Conservation (phyloP, 2,113 vertebrate species). For the Gasterosteus nipponicus region DNA sequence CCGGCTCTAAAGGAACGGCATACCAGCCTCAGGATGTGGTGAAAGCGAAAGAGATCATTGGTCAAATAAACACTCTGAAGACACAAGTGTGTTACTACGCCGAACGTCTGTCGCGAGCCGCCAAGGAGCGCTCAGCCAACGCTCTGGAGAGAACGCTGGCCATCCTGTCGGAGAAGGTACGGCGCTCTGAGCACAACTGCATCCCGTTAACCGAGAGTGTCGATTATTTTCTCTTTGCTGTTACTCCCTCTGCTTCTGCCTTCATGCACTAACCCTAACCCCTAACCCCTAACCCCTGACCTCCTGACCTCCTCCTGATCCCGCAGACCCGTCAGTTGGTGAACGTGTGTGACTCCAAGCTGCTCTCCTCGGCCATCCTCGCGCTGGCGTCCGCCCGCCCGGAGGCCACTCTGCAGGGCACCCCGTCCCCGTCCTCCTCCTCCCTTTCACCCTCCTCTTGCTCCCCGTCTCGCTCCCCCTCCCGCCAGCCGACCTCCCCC, state of each 20-base stretch:
- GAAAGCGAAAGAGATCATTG: constrained; percentile 96
- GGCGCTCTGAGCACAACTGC: constrained; percentile 3
- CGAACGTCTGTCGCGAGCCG: constrained; percentile 93
- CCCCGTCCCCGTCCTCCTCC: constrained; percentile 88
- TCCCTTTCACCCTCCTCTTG: constrained; percentile 90
- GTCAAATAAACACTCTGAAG: constrained; percentile 96
- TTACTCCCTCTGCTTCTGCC: not conserved
- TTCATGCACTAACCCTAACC: not conserved
- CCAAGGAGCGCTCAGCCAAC: constrained; percentile 95
- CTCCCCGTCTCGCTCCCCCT: constrained; percentile 73
- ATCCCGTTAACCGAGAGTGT: not conserved
- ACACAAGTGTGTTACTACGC: constrained; percentile 98
- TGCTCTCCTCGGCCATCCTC: constrained; percentile 92
- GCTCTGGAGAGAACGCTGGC: constrained; percentile 94
- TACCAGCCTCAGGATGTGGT: constrained; percentile 94
- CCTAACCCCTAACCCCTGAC: too few relatives aligned
- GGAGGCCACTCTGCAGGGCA: constrained; percentile 88
- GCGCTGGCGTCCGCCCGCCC: constrained; percentile 92
- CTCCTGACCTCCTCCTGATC: not conserved
- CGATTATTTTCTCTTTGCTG: not conserved
- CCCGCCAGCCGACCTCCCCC: constrained; percentile 85
- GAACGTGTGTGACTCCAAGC: constrained; percentile 94
- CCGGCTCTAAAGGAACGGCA: constrained; percentile 85
- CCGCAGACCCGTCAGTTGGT: constrained; percentile 93
- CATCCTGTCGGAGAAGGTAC: constrained; percentile 96